These are phyloP conservation scores for Cephus runcator DNA, from an alignment of 2,888 invertebrate species.

Conservation along the genomic window DNA sequence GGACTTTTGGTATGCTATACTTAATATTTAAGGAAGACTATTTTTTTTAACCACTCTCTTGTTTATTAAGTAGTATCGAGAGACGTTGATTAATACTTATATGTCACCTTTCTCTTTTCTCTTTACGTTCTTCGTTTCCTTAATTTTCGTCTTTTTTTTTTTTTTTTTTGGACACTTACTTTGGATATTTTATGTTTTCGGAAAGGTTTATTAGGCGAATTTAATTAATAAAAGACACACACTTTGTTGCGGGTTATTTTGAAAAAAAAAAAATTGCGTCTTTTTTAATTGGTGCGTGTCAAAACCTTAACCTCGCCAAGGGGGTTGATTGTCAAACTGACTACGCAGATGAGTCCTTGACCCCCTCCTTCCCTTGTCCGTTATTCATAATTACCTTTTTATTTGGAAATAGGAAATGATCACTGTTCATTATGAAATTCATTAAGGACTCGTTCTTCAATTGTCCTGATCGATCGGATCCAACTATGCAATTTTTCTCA, in stretches of 20 bases:
- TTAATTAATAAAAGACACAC: slow-evolving; percentile 50
- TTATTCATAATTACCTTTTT: neutral
- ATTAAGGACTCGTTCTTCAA: neutral
- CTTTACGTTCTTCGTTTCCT: slow-evolving; percentile 1
- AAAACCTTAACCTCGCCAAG: neutral
- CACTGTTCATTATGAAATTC: neutral
- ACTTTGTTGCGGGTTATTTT: slow-evolving; percentile 59
- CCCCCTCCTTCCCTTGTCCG: neutral
- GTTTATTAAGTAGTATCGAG: neutral
- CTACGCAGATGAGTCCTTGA: neutral
- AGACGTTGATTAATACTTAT: slow-evolving; percentile 19
- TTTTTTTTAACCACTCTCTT: slow-evolving; percentile 28
- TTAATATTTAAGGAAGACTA: slow-evolving; percentile 34
- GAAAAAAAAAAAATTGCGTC: slow-evolving; percentile 33
- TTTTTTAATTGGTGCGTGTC: slow-evolving; percentile 8
- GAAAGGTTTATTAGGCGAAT: slow-evolving; percentile 36
- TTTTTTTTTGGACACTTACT: slow-evolving; percentile 7
- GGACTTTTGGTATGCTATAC: slow-evolving; percentile 37
- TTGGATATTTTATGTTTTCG: slow-evolving; percentile 20
- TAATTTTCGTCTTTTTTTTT: slow-evolving; percentile 1
- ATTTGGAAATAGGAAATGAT: slow-evolving; percentile 8
- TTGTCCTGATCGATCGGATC: neutral
- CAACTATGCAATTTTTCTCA: neutral
- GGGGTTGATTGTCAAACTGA: neutral
- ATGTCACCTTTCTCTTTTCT: neutral